A percentile compares a stretch with the other conserved stretches of the same genome.
Evolutionary conservation across 2,113 vertebrate genomes (phyloP).

Genomic region (Petromus typicus): DNA sequence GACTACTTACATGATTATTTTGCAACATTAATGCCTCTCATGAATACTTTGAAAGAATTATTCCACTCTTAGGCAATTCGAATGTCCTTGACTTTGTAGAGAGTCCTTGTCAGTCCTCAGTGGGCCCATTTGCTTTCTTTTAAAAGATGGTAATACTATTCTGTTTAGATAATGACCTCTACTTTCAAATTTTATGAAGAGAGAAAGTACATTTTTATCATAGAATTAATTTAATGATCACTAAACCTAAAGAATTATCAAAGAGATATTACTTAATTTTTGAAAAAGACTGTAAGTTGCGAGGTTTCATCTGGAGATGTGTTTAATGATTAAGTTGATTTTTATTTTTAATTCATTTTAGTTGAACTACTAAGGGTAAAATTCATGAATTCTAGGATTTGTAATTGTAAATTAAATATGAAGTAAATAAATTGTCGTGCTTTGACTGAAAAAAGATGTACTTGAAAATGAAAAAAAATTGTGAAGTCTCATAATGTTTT

Average conservation of each 20-base stretch:
- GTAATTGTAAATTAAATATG: neutral
- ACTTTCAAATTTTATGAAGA: constrained; percentile 63
- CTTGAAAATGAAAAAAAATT: neutral
- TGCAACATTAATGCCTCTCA: constrained; percentile 62
- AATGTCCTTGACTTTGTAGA: constrained; percentile 67
- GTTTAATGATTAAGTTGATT: neutral
- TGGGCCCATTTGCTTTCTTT: constrained; percentile 54
- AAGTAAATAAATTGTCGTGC: neutral
- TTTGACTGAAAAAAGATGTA: neutral
- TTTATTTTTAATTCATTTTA: constrained; percentile 46
- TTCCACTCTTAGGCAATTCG: constrained; percentile 59
- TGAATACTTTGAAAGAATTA: constrained; percentile 66
- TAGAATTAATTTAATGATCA: constrained; percentile 38
- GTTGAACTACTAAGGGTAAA: neutral
- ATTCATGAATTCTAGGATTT: neutral
- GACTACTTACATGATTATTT: constrained; percentile 62
- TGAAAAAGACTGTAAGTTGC: neutral
- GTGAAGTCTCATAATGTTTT: neutral
- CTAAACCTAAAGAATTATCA: constrained; percentile 26
- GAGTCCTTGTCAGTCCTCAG: constrained; percentile 55
- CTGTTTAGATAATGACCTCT: constrained; percentile 60
- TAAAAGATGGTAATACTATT: constrained; percentile 52
- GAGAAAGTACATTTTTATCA: constrained; percentile 43
- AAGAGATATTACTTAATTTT: neutral
- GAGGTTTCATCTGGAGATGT: neutral